Conservation (phyloP, 2,113 vertebrate genomes). For the Heteronetta atricapilla region DNA sequence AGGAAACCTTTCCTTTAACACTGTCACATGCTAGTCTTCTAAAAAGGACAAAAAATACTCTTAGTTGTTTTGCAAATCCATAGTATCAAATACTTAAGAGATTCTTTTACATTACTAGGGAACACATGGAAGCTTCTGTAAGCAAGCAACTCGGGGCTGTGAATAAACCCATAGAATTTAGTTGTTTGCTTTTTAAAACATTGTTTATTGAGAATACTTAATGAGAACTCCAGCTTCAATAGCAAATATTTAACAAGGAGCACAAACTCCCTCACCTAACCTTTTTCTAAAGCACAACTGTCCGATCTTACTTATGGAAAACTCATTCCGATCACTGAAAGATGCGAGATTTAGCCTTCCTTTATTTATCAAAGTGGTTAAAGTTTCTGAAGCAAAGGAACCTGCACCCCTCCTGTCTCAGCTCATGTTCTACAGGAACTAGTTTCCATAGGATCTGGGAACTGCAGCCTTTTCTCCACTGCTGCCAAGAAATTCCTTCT, state of each 20-base stretch:
- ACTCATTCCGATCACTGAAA: background rate
- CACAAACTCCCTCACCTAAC: background rate
- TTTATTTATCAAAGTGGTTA: background rate
- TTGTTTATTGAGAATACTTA: slow-evolving; percentile 58
- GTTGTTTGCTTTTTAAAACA: slow-evolving; percentile 54
- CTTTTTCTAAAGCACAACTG: slow-evolving; percentile 6
- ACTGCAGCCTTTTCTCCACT: background rate
- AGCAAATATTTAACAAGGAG: slow-evolving; percentile 61
- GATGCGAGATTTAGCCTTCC: background rate
- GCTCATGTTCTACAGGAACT: background rate
- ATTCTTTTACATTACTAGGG: slow-evolving; percentile 47
- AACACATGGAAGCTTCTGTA: slow-evolving; percentile 40
- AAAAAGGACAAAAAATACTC: slow-evolving; percentile 10
- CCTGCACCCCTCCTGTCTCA: background rate
- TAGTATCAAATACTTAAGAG: slow-evolving; percentile 6
- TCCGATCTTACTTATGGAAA: background rate
- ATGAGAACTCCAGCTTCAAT: slow-evolving; percentile 35
- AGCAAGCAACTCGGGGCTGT: background rate
- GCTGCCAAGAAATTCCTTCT: background rate
- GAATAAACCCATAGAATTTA: slow-evolving; percentile 55
- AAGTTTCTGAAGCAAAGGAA: background rate
- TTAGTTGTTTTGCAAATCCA: background rate
- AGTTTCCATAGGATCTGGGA: background rate
- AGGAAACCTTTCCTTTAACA: slow-evolving; percentile 8
- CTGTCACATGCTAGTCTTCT: background rate